Conservation (phyloP, 2,888 invertebrate genomes). For the Eledona agricola region DNA sequence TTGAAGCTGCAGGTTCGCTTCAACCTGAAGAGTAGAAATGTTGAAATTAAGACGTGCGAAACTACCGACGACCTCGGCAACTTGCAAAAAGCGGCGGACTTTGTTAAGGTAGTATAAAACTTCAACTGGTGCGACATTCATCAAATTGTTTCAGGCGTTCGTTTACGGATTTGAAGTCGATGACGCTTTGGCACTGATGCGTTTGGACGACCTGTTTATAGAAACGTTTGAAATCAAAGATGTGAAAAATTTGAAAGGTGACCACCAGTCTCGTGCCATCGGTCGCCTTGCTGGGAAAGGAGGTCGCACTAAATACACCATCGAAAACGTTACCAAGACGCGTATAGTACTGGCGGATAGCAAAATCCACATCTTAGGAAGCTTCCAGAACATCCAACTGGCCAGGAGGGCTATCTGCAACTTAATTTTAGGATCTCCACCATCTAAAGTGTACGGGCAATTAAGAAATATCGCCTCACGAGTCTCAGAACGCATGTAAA, state of each 20-base stretch:
- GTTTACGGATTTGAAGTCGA: conserved; percentile 96
- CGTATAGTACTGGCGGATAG: conserved; percentile 96
- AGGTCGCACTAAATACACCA: conserved; percentile 96
- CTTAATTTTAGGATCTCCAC: conserved; percentile 95
- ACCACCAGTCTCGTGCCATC: conserved; percentile 94
- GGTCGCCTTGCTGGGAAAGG: conserved; percentile 98
- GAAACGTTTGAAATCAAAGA: conserved; percentile 98
- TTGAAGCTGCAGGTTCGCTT: conserved; percentile 93
- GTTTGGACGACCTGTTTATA: conserved; percentile 95
- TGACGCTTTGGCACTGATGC: conserved; percentile 92
- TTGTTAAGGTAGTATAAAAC: conserved; percentile 73
- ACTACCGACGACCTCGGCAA: conserved; percentile 87
- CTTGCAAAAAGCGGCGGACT: conserved; percentile 97
- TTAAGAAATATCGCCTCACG: conserved; percentile 85
- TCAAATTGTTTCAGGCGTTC: conserved; percentile 72
- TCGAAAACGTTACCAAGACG: conserved; percentile 98
- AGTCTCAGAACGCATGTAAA: conserved; percentile 83
- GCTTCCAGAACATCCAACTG: conserved; percentile 94
- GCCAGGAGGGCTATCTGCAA: conserved; percentile 96
- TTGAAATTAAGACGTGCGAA: conserved; percentile 78
- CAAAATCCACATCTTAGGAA: conserved; percentile 96
- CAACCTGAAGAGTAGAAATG: conserved; percentile 89
- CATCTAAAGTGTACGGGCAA: conserved; percentile 97
- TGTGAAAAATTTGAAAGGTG: conserved; percentile 93
- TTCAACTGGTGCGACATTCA: conserved; percentile 1